Conservation (phyloP, 2,113 vertebrate genomes). For the Pagrus major region DNA sequence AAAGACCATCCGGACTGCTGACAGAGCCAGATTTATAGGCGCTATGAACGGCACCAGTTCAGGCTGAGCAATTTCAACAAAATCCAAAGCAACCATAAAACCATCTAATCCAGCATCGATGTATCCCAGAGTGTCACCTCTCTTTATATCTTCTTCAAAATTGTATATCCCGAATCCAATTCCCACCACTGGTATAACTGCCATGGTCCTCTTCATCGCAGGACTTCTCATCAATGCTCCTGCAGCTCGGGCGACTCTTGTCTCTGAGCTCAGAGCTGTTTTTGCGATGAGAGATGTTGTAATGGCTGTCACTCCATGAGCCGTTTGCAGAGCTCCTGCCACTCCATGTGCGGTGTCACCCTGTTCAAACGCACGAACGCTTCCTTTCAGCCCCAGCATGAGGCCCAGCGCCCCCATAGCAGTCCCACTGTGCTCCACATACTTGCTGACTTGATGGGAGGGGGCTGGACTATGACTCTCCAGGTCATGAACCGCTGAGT, state of each 20-base stretch:
- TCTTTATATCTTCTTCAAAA: slow-evolving; percentile 18
- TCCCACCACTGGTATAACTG: slow-evolving; percentile 34
- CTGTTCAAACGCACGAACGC: slow-evolving; percentile 42
- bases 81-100: rapidly evolving
- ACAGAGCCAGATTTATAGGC: slow-evolving; percentile 48
- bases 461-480: neutral
- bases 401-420: slow-evolving; percentile 35
- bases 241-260: slow-evolving; percentile 8
- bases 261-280: slow-evolving; percentile 20
- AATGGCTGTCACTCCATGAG: slow-evolving; percentile 43
- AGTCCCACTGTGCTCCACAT: slow-evolving; percentile 8
- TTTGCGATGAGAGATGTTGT: slow-evolving; percentile 24
- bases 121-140: slow-evolving; percentile 31
- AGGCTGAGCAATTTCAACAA: slow-evolving; percentile 17
- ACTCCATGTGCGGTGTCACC: slow-evolving; percentile 40
- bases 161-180: slow-evolving; percentile 61
- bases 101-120: slow-evolving; percentile 28
- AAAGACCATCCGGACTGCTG: slow-evolving; percentile 40
- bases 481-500: slow-evolving; percentile 24
- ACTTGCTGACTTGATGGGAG: neutral
- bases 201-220: neutral
- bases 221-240: slow-evolving; percentile 19
- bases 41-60: slow-evolving; percentile 40
- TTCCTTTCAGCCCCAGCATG: slow-evolving; percentile 58
- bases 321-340: slow-evolving; percentile 7